A percentile compares a stretch with the other conserved stretches of the same genome.
Evolutionary conservation across 1,140 invertebrate species (phyloP).

Genomic region (Drosophila parvula): DNA sequence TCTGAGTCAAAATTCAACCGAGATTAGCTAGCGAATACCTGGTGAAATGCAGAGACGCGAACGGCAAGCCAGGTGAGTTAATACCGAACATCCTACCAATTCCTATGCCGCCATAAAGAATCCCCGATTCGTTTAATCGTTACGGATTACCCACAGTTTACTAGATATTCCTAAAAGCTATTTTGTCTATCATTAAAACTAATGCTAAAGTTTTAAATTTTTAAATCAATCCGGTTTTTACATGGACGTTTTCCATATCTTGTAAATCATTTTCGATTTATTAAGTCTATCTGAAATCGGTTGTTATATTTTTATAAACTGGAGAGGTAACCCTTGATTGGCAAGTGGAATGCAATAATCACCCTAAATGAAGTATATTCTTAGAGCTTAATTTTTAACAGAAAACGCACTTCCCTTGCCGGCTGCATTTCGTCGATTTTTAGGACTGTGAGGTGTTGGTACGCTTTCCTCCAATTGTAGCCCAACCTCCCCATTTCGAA

Average conservation of each 20-base stretch:
- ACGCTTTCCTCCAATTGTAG: not conserved
- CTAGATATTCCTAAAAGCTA: not conserved
- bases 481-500: not conserved
- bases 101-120: not conserved
- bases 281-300: too few species aligned
- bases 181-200: not conserved
- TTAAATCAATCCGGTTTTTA: too few species aligned
- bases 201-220: not conserved
- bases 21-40: conserved; percentile 38
- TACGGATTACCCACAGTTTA: not conserved
- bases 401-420: conserved; percentile 18
- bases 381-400: conserved; percentile 1
- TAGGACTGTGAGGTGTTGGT: conserved; percentile 18
- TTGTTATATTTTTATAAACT: not conserved
- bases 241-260: too few species aligned
- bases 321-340: not conserved
- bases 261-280: too few species aligned
- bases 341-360: not conserved
- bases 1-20: conserved; percentile 65
- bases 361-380: too few species aligned
- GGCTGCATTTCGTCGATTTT: conserved; percentile 12
- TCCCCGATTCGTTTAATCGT: not conserved
- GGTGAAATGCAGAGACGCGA: conserved; percentile 71
- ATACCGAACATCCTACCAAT: too few species aligned
- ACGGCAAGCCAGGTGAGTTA: conserved; percentile 74